Evolutionary conservation across 2,888 invertebrate genomes (phyloP), one percentile per base, ranked within the genome.

Genomic region (Dione juno): DNA sequence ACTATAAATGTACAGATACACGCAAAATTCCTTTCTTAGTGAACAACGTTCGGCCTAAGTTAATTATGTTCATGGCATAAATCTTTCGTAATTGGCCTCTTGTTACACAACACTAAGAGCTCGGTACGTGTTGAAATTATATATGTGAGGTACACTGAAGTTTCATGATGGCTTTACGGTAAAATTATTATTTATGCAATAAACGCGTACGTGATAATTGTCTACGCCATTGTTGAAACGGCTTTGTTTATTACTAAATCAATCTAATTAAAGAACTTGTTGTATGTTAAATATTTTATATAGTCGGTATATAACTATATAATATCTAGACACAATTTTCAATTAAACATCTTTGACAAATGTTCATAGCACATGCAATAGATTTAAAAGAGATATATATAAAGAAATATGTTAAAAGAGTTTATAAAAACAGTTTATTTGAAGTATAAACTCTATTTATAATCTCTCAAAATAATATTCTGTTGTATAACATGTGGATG

Each of bases 1-100:
- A 61, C 61, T 70, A 69, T 70, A 71, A 67, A 70, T 66, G 70
- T 72, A 74, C 48, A 74, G 67, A 63, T 81, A 81, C 82, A 84
- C 80, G 82, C 83, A 84, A 77, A 78, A 86, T 88, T 90, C 86
- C 84, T 88, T 88, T 88, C 90, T 88, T 85, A 88, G 88, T 88
- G 90, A 92, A 88, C 84, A 92, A 88, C 85, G 89, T 89, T 90
- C 88, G 86, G 91, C 89, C 92, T 91, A 92, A 93, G 91, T 93
- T 93, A 93, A 93, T 93, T 93, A 93, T 92, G 90, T 90, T 91
- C 88, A 84, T 84, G 85, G 88, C 88, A 93, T 93, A 93, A 93
- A 93, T 93, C 93, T 93, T 90, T 89, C 84, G 92, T 93, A 93
- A 93, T 93, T 93, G 93, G 93, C 89, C 89, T 93, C 93, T 84